A percentile compares a stretch with the other conserved stretches of the same genome.
phyloP scores from a whole-genome alignment of 1,140 invertebrate species.

The Eriocheir sinensis region DNA sequence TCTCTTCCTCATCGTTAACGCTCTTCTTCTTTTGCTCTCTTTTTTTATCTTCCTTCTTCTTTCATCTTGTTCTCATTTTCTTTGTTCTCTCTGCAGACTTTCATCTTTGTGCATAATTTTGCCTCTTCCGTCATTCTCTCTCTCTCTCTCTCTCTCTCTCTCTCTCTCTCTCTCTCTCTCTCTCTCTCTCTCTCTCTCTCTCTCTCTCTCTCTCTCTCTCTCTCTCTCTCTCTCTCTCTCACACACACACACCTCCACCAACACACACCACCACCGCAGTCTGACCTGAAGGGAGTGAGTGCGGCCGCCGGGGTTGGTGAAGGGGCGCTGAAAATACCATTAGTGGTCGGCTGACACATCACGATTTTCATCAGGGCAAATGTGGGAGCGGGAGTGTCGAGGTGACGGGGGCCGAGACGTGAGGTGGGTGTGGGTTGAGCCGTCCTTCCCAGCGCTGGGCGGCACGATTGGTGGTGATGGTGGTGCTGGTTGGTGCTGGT shows the following conservation, averaged over 20 bases:
- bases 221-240: constrained; percentile 26
- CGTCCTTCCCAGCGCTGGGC: no score
- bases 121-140: background rate
- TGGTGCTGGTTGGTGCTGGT: no score
- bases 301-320: background rate
- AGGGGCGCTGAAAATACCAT: background rate
- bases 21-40: background rate
- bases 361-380: constrained; percentile 24
- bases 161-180: no score
- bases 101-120: background rate
- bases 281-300: no score
- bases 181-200: background rate
- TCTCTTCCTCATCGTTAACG: background rate
- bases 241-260: background rate
- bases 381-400: background rate
- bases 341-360: constrained; percentile 13
- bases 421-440: background rate
- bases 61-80: background rate
- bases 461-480: no score
- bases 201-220: constrained; percentile 52
- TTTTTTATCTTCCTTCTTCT: background rate
- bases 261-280: background rate
- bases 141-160: background rate
- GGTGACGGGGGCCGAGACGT: background rate
- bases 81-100: background rate